Base-by-base conservation (phyloP, 2,888 invertebrate genomes). In the Drosophila demipolita region DNA sequence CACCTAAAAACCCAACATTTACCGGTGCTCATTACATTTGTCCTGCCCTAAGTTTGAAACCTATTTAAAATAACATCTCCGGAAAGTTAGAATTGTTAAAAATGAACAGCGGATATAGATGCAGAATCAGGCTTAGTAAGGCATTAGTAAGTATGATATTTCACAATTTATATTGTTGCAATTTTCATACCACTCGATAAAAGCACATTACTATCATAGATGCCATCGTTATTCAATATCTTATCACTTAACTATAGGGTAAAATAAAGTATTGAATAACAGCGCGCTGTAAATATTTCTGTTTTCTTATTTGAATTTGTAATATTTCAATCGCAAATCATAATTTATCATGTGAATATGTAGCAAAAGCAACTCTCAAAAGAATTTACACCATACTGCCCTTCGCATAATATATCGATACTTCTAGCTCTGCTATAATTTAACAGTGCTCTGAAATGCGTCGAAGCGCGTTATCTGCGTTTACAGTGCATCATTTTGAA, bases 401-500 rank as follows among this genome's bases (percentile, higher is more conserved):
- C 57, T 52, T 33, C 8, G 1, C 6, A 12, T 6, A 26, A 26
- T 3, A n/a, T 50, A 40, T 57, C 66, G 66, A 53, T 59, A 35
- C n/a, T 7, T 32, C 48, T 17, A 33, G 11, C 4, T 6, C 26
- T 42, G 40, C 53, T 68, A 36, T 49, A 23, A n/a, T 8, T 23
- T 64, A 57, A 61, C 65, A 71, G 53, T 15, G 57, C n/a, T 12
- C 12, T n/a, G 9, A 36, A 38, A 38, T 54, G 58, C 48, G 53
- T 29, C 9, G 1, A 6, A 29, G 3, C 11, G 12, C 23, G 23
- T 36, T 26, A 49, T 29, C 11, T 49, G 52, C 60, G 60, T 38
- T 71, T 60, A 57, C 65, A 65, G 32, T 32, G 52, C 11, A 33
- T 36, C 45, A 40, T 17, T 42, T 68, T 49, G 23, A 49, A 55